Conservation (phyloP, 1,140 invertebrate species). For the Archegozetes longisetosus region DNA sequence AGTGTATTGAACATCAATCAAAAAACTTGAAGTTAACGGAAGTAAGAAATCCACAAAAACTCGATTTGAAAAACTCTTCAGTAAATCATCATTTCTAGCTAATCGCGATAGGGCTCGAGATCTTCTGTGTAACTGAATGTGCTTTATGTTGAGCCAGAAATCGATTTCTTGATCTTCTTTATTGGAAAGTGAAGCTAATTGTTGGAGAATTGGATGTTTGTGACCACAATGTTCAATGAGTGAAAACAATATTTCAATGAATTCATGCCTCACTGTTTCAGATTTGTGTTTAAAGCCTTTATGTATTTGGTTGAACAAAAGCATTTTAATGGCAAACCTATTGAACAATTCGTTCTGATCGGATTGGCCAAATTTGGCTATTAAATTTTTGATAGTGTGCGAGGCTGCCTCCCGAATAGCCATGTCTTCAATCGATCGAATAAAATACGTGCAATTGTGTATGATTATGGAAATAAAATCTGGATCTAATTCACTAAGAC, state of each 20-base stretch:
- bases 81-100: constrained; percentile 33
- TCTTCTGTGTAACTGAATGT: constrained; percentile 57
- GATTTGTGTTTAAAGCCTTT: constrained; percentile 17
- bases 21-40: constrained; percentile 59
- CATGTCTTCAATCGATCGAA: constrained; percentile 59
- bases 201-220: constrained; percentile 48
- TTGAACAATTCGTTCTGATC: constrained; percentile 13
- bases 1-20: constrained; percentile 55
- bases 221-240: constrained; percentile 32
- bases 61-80: constrained; percentile 41
- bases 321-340: constrained; percentile 14
- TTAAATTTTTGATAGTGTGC: constrained; percentile 47
- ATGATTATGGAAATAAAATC: constrained; percentile 53
- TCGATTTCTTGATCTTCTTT: constrained; percentile 65
- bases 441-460: constrained; percentile 62
- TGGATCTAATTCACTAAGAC: constrained; percentile 32
- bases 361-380: constrained; percentile 32
- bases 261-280: constrained; percentile 44
- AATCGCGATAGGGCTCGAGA: constrained; percentile 51
- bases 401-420: constrained; percentile 60
- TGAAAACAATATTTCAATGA: constrained; percentile 53
- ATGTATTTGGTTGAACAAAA: constrained; percentile 16
- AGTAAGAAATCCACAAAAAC: constrained; percentile 66
- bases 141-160: constrained; percentile 83
- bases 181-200: constrained; percentile 51